Percentiles rank a stretch among this genome's conserved stretches.
phyloP scores from a whole-genome alignment of 2,888 invertebrate genomes.

The Apamea anceps region DNA sequence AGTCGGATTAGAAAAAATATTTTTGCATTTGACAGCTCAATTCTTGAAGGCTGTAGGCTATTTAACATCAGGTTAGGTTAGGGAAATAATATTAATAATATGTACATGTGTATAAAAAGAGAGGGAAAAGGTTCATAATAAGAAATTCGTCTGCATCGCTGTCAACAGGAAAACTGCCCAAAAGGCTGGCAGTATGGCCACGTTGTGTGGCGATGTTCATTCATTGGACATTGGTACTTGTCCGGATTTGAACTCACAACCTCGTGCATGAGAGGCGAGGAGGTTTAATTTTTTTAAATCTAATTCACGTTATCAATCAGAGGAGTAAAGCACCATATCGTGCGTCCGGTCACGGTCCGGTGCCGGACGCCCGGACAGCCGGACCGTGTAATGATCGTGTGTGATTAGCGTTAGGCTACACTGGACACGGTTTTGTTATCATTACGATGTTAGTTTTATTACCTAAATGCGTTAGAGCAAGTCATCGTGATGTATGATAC shows the following conservation, averaged over 20 bases:
- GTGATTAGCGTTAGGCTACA: constrained; percentile 58
- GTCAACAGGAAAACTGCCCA: no score
- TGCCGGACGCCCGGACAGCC: constrained; percentile 52
- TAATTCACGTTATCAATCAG: constrained; percentile 37
- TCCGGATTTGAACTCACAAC: not conserved
- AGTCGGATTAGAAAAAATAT: no score
- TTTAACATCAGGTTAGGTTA: no score
- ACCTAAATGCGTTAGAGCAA: constrained; percentile 14
- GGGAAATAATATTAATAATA: no score
- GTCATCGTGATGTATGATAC: not conserved
- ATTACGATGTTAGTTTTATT: constrained; percentile 46
- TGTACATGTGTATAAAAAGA: no score
- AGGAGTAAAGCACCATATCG: constrained; percentile 50
- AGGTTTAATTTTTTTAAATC: not conserved
- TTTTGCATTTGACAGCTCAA: no score
- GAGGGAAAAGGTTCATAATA: no score
- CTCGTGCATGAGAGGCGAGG: not conserved
- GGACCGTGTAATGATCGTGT: constrained; percentile 65
- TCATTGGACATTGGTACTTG: not conserved
- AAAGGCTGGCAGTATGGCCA: no score
- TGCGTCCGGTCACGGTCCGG: constrained; percentile 61
- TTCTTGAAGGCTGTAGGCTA: no score
- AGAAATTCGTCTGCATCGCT: no score
- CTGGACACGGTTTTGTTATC: constrained; percentile 37
- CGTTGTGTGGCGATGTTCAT: no score